Percentiles rank a stretch among this genome's conserved stretches.
phyloP scores from a whole-genome alignment of 2,797 vertebrate species.

The Hydrolagus colliei region DNA sequence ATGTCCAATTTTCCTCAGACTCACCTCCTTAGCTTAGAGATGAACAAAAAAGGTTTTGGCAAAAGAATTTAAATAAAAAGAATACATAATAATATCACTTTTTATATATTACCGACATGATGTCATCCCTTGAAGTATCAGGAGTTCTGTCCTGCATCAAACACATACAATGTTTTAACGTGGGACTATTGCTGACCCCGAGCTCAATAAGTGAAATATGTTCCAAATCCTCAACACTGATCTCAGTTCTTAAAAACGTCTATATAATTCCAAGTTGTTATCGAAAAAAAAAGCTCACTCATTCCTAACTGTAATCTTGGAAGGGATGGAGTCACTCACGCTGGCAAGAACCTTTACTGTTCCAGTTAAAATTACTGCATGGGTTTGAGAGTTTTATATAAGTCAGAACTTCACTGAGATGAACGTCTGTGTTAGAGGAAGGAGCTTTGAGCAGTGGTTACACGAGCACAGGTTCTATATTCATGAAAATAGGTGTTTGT shows the following conservation, averaged over 20 bases:
- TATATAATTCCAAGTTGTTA: not conserved
- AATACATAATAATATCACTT: not conserved
- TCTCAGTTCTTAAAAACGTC: slow-evolving; percentile 1
- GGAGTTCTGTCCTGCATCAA: not conserved
- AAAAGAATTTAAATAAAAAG: not conserved
- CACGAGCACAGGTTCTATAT: too few species aligned
- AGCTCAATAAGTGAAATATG: not conserved
- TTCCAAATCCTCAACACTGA: not conserved
- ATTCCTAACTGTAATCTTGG: not conserved
- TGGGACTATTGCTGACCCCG: not conserved
- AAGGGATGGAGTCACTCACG: too few species aligned
- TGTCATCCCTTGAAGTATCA: not conserved
- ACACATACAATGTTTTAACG: not conserved
- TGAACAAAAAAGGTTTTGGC: not conserved
- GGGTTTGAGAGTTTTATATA: not conserved
- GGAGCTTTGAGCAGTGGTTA: too few species aligned
- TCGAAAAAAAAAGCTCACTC: not conserved
- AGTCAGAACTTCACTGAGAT: not conserved
- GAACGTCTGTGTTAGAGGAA: too few species aligned
- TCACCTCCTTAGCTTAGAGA: not conserved
- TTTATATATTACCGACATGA: not conserved
- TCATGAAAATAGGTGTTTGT: too few species aligned
- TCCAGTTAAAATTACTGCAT: not conserved
- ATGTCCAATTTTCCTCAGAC: not conserved
- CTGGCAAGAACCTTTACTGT: too few species aligned